phyloP scores from a whole-genome alignment of 1,140 invertebrate species.

The Eubasilissa regina region DNA sequence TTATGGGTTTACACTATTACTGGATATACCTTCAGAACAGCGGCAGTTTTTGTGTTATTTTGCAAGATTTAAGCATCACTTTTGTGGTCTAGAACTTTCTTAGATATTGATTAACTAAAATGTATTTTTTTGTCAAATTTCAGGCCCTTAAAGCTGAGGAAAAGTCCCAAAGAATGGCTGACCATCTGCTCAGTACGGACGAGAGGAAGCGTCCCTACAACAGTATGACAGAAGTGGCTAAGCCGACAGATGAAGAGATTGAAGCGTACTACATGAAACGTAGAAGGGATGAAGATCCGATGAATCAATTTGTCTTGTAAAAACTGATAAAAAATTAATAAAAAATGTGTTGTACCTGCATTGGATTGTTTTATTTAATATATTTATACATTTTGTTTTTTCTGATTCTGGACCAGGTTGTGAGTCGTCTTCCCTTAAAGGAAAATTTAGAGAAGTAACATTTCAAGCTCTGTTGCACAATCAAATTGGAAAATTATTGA shows the following conservation, averaged over 20 bases:
- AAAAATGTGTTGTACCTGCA: constrained; percentile 1
- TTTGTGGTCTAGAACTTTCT: too few relatives aligned
- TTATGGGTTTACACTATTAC: too few relatives aligned
- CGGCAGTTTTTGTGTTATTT: too few relatives aligned
- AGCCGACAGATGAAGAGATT: constrained; percentile 92
- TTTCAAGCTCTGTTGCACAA: too few relatives aligned
- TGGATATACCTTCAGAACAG: too few relatives aligned
- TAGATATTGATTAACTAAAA: too few relatives aligned
- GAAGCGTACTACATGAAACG: constrained; percentile 94
- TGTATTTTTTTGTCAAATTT: too few relatives aligned
- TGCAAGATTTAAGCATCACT: too few relatives aligned
- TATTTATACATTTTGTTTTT: background rate
- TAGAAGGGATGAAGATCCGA: constrained; percentile 90
- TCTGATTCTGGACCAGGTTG: background rate
- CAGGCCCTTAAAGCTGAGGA: constrained; percentile 81
- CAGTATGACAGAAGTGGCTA: constrained; percentile 87
- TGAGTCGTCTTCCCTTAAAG: background rate
- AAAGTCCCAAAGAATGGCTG: constrained; percentile 75
- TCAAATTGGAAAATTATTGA: too few relatives aligned
- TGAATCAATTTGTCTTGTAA: constrained; percentile 80
- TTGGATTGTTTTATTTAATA: constrained; percentile 19
- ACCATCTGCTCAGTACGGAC: constrained; percentile 80
- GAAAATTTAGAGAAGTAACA: background rate
- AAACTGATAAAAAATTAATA: constrained; percentile 1
- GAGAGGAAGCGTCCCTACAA: constrained; percentile 95